Conservation (phyloP, 2,888 invertebrate genomes). For the Nomada ruficornis region DNA sequence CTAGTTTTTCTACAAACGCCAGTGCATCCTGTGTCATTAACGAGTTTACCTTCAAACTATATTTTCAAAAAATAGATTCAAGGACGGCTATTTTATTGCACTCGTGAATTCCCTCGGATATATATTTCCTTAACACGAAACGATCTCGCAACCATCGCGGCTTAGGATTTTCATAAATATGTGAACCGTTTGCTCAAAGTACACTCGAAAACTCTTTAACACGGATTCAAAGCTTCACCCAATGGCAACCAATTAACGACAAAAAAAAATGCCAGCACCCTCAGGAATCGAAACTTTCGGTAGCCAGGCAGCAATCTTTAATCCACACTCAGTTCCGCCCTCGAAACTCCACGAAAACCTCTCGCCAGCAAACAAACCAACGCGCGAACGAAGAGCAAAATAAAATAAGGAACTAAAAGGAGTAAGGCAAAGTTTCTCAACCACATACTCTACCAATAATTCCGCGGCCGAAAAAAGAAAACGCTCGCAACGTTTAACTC, state of each 20-base stretch:
- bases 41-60: background rate
- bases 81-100: too few relatives aligned
- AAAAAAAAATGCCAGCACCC: background rate
- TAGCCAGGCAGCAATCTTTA: background rate
- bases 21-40: background rate
- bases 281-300: constrained; percentile 10
- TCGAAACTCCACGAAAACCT: background rate
- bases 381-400: background rate
- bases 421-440: background rate
- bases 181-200: background rate
- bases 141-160: background rate
- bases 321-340: background rate
- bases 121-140: too few relatives aligned
- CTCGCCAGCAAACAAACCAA: background rate
- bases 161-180: background rate
- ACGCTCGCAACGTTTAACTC: background rate
- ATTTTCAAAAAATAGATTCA: background rate
- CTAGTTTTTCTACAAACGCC: background rate
- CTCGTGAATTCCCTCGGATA: too few relatives aligned
- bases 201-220: background rate
- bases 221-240: background rate
- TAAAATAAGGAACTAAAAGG: background rate
- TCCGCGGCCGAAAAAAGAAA: too few relatives aligned
- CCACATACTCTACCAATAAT: too few relatives aligned
- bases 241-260: constrained; percentile 6